phyloP scores from a whole-genome alignment of 2,888 invertebrate genomes.

The Eugnorisma glareosa region DNA sequence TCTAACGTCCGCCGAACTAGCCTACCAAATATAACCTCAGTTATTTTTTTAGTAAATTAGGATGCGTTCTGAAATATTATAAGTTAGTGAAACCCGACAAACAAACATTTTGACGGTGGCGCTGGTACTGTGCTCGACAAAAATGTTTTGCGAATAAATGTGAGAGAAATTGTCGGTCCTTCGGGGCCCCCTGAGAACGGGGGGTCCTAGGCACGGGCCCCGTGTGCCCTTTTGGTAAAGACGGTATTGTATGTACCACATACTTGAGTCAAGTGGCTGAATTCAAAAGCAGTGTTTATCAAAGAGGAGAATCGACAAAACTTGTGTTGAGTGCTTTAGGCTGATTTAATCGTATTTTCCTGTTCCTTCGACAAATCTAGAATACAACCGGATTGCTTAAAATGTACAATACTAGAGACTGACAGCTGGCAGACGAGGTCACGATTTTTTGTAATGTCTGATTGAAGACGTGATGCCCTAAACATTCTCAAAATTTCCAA shows the following conservation, averaged over 20 bases:
- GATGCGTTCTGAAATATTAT: too few relatives aligned
- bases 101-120: too few relatives aligned
- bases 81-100: too few relatives aligned
- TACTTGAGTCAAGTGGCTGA: slow-evolving; percentile 20
- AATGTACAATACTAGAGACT: background rate
- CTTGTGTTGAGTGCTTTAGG: slow-evolving; percentile 15
- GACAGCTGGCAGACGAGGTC: slow-evolving; percentile 14
- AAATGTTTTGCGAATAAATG: too few relatives aligned
- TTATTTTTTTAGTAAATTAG: too few relatives aligned
- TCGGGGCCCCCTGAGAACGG: too few relatives aligned
- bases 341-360: slow-evolving; percentile 27
- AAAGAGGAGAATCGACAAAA: slow-evolving; percentile 14
- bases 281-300: slow-evolving; percentile 5
- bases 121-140: too few relatives aligned
- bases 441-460: slow-evolving; percentile 1
- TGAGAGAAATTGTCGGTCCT: too few relatives aligned
- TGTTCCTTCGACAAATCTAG: slow-evolving; percentile 13
- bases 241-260: background rate
- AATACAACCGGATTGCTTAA: slow-evolving; percentile 5
- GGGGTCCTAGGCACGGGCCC: too few relatives aligned
- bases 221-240: too few relatives aligned
- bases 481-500: background rate
- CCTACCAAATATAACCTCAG: too few relatives aligned
- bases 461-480: background rate
- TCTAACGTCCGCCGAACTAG: too few relatives aligned